These are phyloP conservation scores for Criorhina ranunculi DNA, from an alignment of 2,888 invertebrate species.

Conservation along the genomic window DNA sequence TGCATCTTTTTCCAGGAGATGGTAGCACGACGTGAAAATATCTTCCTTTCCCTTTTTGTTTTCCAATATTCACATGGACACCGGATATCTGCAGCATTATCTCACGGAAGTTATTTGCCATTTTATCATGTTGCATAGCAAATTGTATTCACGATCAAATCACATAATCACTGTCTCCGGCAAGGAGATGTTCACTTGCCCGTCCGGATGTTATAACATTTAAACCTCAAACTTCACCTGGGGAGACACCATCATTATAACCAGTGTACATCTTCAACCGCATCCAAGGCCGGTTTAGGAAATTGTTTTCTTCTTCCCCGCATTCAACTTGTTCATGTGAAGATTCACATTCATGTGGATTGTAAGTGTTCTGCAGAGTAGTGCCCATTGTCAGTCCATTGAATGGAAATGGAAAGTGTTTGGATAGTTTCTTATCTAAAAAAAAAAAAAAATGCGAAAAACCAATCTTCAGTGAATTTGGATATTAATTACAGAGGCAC, in stretches of 20 bases:
- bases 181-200: slow-evolving; percentile 21
- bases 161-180: slow-evolving; percentile 16
- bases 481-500: slow-evolving; percentile 24
- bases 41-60: slow-evolving; percentile 26
- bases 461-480: slow-evolving; percentile 4
- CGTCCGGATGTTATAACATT: slow-evolving; percentile 1
- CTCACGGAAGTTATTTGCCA: slow-evolving; percentile 58
- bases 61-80: not conserved
- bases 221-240: slow-evolving; percentile 30
- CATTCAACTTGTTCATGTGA: slow-evolving; percentile 41
- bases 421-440: slow-evolving; percentile 10
- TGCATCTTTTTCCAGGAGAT: not conserved
- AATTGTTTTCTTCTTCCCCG: too few relatives aligned
- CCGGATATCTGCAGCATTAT: not conserved
- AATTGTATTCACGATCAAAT: slow-evolving; percentile 33
- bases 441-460: slow-evolving; percentile 28
- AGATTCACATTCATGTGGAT: slow-evolving; percentile 63
- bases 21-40: too few relatives aligned
- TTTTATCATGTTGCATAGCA: not conserved
- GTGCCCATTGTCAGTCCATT: slow-evolving; percentile 1
- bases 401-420: slow-evolving; percentile 53
- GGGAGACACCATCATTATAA: slow-evolving; percentile 33
- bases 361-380: slow-evolving; percentile 5
- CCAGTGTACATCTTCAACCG: slow-evolving; percentile 17
- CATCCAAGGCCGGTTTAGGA: slow-evolving; percentile 45